Conservation (phyloP, 2,113 vertebrate genomes). For the Paraplagusia blochii region DNA sequence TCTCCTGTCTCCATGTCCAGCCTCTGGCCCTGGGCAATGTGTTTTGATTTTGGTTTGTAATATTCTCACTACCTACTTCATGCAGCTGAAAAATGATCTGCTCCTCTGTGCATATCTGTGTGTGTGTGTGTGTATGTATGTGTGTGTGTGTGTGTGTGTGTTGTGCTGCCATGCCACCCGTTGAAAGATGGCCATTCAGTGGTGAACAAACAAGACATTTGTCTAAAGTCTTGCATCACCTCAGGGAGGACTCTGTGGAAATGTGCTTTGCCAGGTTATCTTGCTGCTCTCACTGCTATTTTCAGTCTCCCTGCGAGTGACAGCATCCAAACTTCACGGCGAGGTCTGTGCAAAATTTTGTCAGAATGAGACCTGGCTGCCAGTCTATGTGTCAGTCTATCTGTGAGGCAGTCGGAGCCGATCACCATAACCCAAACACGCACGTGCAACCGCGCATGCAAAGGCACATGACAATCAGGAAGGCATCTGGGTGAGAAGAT, state of each 20-base stretch:
- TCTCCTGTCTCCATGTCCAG: conserved; percentile 52
- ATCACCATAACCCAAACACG: conserved; percentile 6
- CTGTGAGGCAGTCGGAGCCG: not conserved
- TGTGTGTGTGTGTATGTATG: conserved; percentile 38
- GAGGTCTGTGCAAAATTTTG: conserved; percentile 14
- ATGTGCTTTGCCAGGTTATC: conserved; percentile 67
- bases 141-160: conserved; percentile 7
- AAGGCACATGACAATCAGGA: conserved; percentile 29
- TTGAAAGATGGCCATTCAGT: conserved; percentile 72
- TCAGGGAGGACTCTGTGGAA: conserved; percentile 65
- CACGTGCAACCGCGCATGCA: conserved; percentile 11
- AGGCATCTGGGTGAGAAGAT: conserved; percentile 48
- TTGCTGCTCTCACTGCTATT: conserved; percentile 41
- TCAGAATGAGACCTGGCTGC: conserved; percentile 23
- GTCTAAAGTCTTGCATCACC: conserved; percentile 75
- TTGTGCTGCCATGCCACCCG: conserved; percentile 49
- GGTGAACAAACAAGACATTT: conserved; percentile 77
- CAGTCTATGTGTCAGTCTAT: conserved; percentile 11
- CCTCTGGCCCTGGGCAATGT: conserved; percentile 59
- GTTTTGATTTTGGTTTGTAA: conserved; percentile 72
- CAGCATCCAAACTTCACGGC: conserved; percentile 33
- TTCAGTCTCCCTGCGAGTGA: conserved; percentile 47
- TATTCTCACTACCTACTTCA: conserved; percentile 73
- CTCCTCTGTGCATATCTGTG: conserved; percentile 47
- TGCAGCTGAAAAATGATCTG: conserved; percentile 66